Conservation (phyloP, 1,140 invertebrate genomes). For the Drosophila gunungcola region DNA sequence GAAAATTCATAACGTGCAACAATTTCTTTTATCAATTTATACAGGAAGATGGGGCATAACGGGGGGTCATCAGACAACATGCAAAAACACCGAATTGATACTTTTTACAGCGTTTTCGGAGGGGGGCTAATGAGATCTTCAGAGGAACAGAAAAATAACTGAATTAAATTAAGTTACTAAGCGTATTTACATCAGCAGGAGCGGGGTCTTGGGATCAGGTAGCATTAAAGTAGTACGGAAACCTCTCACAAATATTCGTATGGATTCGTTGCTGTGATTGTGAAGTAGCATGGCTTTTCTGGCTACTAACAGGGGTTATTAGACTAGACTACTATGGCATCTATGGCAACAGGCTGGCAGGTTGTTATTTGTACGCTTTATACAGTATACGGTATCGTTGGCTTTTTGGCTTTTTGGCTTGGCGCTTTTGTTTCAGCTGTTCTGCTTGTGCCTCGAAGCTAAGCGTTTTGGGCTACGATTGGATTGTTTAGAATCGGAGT, state of each 20-base stretch:
- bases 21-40: slow-evolving; percentile 24
- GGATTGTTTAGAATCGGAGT: slow-evolving; percentile 33
- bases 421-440: slow-evolving; percentile 67
- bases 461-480: slow-evolving; percentile 45
- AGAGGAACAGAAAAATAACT: slow-evolving; percentile 13
- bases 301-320: slow-evolving; percentile 50
- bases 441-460: slow-evolving; percentile 54
- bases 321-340: slow-evolving; percentile 43
- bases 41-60: slow-evolving; percentile 18
- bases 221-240: slow-evolving; percentile 74
- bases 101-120: slow-evolving; percentile 41
- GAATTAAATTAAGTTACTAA: slow-evolving; percentile 25
- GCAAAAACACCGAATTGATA: slow-evolving; percentile 46
- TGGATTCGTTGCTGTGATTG: slow-evolving; percentile 65
- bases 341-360: slow-evolving; percentile 52
- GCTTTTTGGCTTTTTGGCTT: slow-evolving; percentile 36
- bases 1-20: slow-evolving; percentile 53
- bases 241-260: slow-evolving; percentile 76
- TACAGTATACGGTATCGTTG: slow-evolving; percentile 42
- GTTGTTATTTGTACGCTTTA: slow-evolving; percentile 42
- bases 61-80: slow-evolving; percentile 17
- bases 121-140: slow-evolving; percentile 2
- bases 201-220: slow-evolving; percentile 4
- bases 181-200: slow-evolving; percentile 52
- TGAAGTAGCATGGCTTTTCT: slow-evolving; percentile 76